phyloP scores from a whole-genome alignment of 2,888 invertebrate species.

The Limenitis camilla region DNA sequence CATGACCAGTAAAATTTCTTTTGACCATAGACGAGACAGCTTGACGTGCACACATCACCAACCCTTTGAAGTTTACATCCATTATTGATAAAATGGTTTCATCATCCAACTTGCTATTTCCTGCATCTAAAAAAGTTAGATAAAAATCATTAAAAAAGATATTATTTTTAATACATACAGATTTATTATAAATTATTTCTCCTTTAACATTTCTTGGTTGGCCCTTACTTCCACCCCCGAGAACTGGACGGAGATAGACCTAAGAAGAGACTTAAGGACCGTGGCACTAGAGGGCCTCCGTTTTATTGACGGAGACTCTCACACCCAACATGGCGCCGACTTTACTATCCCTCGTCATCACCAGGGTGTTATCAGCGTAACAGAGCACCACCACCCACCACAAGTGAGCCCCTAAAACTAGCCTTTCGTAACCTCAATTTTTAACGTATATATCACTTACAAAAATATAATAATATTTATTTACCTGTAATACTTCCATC shows the following conservation, averaged over 20 bases:
- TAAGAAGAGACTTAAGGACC: too few species aligned
- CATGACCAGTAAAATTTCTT: constrained; percentile 52
- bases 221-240: too few species aligned
- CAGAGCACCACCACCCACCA: too few species aligned
- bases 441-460: too few species aligned
- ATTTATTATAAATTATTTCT: too few species aligned
- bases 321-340: not conserved
- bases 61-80: constrained; percentile 62
- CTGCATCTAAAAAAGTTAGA: constrained; percentile 30
- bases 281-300: too few species aligned
- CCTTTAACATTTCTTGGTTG: too few species aligned
- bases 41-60: constrained; percentile 57
- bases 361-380: not conserved
- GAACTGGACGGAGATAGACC: too few species aligned
- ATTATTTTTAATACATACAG: too few species aligned
- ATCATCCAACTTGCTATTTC: constrained; percentile 32
- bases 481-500: constrained; percentile 23
- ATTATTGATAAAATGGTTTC: constrained; percentile 37
- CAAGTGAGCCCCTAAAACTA: too few species aligned
- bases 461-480: not conserved
- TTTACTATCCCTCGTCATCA: not conserved
- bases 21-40: constrained; percentile 64
- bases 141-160: not conserved
- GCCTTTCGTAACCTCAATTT: too few species aligned
- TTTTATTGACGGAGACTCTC: not conserved